phyloP scores from a whole-genome alignment of 2,113 vertebrate species.

The Chrysochloris asiatica region DNA sequence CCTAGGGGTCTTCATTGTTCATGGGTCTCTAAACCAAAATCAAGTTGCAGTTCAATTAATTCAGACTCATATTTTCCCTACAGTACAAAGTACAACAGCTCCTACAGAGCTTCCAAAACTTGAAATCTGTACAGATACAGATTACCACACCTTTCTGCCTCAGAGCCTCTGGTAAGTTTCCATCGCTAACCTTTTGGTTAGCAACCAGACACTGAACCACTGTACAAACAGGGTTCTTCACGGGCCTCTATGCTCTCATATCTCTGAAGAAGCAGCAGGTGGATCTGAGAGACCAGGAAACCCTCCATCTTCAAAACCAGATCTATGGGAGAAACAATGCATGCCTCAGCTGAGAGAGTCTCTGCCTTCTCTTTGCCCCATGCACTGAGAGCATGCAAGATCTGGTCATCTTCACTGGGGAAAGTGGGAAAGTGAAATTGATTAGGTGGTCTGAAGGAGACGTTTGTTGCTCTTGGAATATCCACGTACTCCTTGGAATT shows the following conservation, averaged over 20 bases:
- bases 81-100: background rate
- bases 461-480: background rate
- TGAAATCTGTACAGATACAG: background rate
- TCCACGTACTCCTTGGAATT: accelerated
- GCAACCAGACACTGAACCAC: background rate
- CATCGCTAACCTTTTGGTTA: background rate
- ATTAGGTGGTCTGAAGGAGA: background rate
- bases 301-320: background rate
- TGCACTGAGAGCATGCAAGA: background rate
- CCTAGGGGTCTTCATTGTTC: too few relatives aligned
- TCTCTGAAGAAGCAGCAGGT: background rate
- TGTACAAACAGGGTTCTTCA: background rate
- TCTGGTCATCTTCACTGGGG: background rate
- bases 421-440: background rate
- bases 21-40: background rate
- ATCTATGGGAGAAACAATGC: background rate
- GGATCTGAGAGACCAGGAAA: background rate
- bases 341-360: background rate
- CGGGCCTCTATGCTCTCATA: accelerated
- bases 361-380: background rate
- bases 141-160: background rate
- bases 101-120: background rate
- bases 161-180: background rate
- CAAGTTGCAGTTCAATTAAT: background rate
- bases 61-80: background rate